Evolutionary conservation across 2,888 invertebrate species (phyloP), one percentile per base, ranked within the genome.

Genomic region (Tholera decimalis): DNA sequence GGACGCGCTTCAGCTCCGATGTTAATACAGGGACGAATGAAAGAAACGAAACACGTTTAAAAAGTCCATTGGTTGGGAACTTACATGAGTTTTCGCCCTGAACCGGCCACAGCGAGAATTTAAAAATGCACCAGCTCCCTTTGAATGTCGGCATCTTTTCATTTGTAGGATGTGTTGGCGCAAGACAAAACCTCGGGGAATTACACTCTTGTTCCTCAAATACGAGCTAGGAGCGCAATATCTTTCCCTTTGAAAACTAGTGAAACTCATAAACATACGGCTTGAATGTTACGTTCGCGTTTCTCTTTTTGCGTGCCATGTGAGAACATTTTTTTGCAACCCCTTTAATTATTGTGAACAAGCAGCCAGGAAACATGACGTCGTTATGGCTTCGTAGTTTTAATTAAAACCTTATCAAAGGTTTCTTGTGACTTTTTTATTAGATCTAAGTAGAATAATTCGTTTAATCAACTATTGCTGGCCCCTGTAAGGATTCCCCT

Each of bases 161-260:
- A 93, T 94, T 93, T 91, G 91, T 91, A 88, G 84, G 85, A 88
- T 87, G 89, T 90, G 88, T 88, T 87, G 89, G 90, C 90, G 87
- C 90, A 89, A 93, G 92, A 94, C 93, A 94, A 93, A 93, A 93
- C 93, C 91, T 85, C 89, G 87, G 91, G 91, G 92, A 93, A 93
- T 93, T 93, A 93, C 92, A 89, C 91, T 92, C 92, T 91, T 91
- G 91, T 92, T 91, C 87, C 88, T 92, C 93, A 93, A 93, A 93
- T 91, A 92, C 92, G 89, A 87, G 86, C 87, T 84, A 86, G 82
- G 86, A 83, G 89, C 87, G 93, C 89, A 92, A 94, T 92, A 92
- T 91, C 88, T 89, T 86, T 88, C 88, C 90, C 92, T 94, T 94
- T 94, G 93, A 93, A 89, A 91, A 89, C 87, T 87, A 88, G 88